Conservation (phyloP, 2,797 vertebrate species). For the Dendrocincla fuliginosa region DNA sequence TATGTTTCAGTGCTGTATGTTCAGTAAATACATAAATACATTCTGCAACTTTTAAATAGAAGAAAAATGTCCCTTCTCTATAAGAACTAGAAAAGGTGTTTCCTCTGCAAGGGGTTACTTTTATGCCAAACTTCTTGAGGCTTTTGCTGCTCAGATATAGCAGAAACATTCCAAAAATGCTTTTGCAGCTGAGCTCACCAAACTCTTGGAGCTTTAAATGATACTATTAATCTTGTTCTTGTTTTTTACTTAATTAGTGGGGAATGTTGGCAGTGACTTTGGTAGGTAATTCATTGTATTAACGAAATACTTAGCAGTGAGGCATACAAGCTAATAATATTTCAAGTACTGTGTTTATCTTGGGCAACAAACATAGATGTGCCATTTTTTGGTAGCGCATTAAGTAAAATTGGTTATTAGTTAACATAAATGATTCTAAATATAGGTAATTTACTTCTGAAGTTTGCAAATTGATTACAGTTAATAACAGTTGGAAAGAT, state of each 20-base stretch:
- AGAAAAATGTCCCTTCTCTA: neutral
- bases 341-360: neutral
- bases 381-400: neutral
- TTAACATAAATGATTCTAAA: slow-evolving; percentile 27
- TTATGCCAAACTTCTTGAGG: neutral
- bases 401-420: slow-evolving; percentile 29
- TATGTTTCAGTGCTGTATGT: neutral
- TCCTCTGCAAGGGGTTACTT: neutral
- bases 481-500: slow-evolving; percentile 22
- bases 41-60: neutral
- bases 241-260: slow-evolving; percentile 6
- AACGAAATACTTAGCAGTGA: neutral
- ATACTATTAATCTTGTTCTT: neutral
- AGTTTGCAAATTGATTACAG: slow-evolving; percentile 24
- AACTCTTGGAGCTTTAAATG: neutral
- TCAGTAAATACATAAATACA: neutral
- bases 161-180: neutral
- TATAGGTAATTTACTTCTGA: slow-evolving; percentile 14
- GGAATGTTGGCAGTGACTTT: neutral
- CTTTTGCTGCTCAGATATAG: neutral
- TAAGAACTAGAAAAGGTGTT: neutral
- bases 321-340: neutral
- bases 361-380: neutral
- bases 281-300: neutral
- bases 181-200: neutral